Conservation (phyloP, 2,113 vertebrate species). For the Microtus richardsoni region DNA sequence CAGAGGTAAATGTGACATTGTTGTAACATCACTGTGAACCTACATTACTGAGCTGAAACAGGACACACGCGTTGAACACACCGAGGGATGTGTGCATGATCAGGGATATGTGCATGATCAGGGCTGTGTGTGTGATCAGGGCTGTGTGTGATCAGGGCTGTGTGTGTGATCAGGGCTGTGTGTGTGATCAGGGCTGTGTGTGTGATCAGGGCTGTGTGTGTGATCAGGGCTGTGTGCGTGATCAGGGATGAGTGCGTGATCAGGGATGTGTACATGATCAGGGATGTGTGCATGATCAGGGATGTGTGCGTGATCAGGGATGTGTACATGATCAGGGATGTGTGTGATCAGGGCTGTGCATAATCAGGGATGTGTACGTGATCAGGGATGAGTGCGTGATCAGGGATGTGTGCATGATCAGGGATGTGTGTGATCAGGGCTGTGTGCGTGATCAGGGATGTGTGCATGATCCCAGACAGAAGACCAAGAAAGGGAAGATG, state of each 20-base stretch:
- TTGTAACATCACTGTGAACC: constrained; percentile 13
- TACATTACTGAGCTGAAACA: constrained; percentile 63
- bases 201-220: too few species aligned
- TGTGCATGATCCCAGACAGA: not conserved
- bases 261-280: too few species aligned
- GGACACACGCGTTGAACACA: constrained; percentile 77
- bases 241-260: too few species aligned
- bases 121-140: too few species aligned
- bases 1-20: not conserved
- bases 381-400: too few species aligned
- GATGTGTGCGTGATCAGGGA: not conserved
- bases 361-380: too few species aligned
- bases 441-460: not conserved
- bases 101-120: not conserved
- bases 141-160: not conserved
- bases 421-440: too few species aligned
- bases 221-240: too few species aligned
- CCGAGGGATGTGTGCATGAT: not conserved
- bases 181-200: too few species aligned
- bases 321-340: not conserved
- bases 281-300: too few species aligned
- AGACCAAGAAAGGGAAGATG: not conserved
- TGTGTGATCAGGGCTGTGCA: too few species aligned
- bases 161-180: not conserved
- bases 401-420: too few species aligned